phyloP scores from a whole-genome alignment of 2,888 invertebrate genomes.

The Bembecia ichneumoniformis region DNA sequence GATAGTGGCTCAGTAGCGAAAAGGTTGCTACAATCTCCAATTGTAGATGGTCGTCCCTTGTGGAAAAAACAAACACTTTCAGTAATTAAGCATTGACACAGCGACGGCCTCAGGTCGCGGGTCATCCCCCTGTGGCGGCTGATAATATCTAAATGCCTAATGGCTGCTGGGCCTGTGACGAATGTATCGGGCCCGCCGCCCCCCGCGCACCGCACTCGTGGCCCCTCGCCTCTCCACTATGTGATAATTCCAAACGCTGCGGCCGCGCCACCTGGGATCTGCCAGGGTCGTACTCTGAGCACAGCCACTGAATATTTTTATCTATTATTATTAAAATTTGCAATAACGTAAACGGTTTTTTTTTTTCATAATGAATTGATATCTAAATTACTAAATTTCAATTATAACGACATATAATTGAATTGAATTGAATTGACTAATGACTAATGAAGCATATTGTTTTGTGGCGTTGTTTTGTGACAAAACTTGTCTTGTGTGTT shows the following conservation, averaged over 20 bases:
- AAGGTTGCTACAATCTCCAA: background rate
- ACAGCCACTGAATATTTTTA: no score
- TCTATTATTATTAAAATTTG: no score
- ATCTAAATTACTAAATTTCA: no score
- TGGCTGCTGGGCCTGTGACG: slow-evolving; percentile 74
- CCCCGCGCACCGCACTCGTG: slow-evolving; percentile 5
- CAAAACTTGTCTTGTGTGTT: no score
- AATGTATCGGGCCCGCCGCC: slow-evolving; percentile 57
- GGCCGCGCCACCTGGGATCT: slow-evolving; percentile 72
- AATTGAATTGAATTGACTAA: no score
- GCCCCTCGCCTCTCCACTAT: slow-evolving; percentile 54
- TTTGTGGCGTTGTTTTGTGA: no score
- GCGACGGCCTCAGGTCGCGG: slow-evolving; percentile 59
- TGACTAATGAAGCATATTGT: no score
- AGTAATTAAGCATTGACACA: slow-evolving; percentile 67
- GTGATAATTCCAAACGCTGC: slow-evolving; percentile 74
- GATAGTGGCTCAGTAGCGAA: background rate
- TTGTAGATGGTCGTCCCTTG: slow-evolving; percentile 18
- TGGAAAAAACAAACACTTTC: slow-evolving; percentile 59
- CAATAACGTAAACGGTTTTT: no score
- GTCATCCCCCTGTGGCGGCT: slow-evolving; percentile 58
- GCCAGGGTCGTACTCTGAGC: slow-evolving; percentile 49
- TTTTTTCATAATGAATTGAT: no score
- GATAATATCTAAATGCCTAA: slow-evolving; percentile 74
- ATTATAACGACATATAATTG: no score